Conservation (phyloP, 2,888 invertebrate species). For the Papilio gigon region DNA sequence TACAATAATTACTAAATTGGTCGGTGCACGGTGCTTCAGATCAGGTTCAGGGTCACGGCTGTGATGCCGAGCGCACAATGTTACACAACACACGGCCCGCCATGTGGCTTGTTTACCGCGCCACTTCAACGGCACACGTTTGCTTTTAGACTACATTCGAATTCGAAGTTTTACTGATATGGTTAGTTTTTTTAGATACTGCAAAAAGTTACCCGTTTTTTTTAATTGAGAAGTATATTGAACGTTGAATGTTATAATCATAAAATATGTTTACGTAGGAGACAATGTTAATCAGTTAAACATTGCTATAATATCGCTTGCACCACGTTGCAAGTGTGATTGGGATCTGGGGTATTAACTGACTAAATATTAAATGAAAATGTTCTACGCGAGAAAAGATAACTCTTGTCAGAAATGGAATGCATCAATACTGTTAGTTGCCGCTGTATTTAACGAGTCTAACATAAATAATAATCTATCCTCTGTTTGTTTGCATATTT, state of each 20-base stretch:
- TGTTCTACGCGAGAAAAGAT: not conserved
- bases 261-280: too few relatives aligned
- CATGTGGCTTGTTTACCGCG: constrained; percentile 70
- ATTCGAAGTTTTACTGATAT: constrained; percentile 9
- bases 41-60: constrained; percentile 66
- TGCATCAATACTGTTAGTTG: not conserved
- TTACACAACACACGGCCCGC: constrained; percentile 64
- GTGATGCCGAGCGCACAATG: constrained; percentile 47
- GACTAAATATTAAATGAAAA: not conserved
- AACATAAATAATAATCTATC: not conserved
- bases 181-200: constrained; percentile 1
- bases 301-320: not conserved
- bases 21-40: constrained; percentile 42
- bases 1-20: constrained; percentile 38
- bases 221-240: too few relatives aligned
- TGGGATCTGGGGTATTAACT: not conserved
- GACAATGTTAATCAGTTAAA: too few relatives aligned
- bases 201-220: not conserved
- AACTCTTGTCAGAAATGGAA: not conserved
- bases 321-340: not conserved
- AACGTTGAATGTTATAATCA: too few relatives aligned
- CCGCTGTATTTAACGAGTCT: not conserved
- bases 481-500: not conserved
- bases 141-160: constrained; percentile 31
- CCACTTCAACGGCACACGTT: constrained; percentile 61